A percentile compares a stretch with the other conserved stretches of the same genome.
Evolutionary conservation across 2,797 vertebrate species (phyloP).

Genomic region (Cryptoprocta ferox): DNA sequence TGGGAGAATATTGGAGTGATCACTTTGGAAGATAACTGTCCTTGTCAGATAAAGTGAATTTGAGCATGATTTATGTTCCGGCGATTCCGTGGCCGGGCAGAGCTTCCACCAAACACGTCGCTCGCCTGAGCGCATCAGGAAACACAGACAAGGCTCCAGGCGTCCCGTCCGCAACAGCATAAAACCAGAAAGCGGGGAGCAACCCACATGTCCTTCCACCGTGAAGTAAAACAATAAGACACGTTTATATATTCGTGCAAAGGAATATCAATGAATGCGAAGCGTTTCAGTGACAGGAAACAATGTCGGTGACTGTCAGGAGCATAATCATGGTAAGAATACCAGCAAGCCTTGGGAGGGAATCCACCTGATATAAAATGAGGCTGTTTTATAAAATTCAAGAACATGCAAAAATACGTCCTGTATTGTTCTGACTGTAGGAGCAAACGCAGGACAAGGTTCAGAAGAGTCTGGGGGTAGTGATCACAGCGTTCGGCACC

Average conservation of each 20-base stretch:
- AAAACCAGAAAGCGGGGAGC: neutral
- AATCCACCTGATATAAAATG: rapidly evolving
- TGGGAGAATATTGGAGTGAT: neutral
- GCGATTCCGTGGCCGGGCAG: neutral
- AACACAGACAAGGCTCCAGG: rapidly evolving
- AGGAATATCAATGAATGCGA: neutral
- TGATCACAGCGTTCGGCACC: rapidly evolving
- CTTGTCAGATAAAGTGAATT: neutral
- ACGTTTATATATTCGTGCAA: neutral
- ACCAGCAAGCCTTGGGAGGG: neutral
- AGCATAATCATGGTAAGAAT: neutral
- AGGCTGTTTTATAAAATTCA: neutral
- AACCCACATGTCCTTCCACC: neutral
- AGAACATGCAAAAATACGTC: neutral
- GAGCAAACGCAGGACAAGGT: too few relatives aligned
- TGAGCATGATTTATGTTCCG: neutral
- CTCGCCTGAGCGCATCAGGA: rapidly evolving
- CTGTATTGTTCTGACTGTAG: rapidly evolving
- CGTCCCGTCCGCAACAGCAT: too few relatives aligned
- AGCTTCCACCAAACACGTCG: rapidly evolving
- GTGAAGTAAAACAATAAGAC: neutral
- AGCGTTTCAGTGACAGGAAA: neutral
- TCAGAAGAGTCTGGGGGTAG: rapidly evolving
- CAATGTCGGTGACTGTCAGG: neutral
- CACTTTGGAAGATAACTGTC: neutral